Percentiles rank a stretch among this genome's conserved stretches.
phyloP scores from a whole-genome alignment of 2,113 vertebrate species.

The Cryptomyrus ogoouensis region DNA sequence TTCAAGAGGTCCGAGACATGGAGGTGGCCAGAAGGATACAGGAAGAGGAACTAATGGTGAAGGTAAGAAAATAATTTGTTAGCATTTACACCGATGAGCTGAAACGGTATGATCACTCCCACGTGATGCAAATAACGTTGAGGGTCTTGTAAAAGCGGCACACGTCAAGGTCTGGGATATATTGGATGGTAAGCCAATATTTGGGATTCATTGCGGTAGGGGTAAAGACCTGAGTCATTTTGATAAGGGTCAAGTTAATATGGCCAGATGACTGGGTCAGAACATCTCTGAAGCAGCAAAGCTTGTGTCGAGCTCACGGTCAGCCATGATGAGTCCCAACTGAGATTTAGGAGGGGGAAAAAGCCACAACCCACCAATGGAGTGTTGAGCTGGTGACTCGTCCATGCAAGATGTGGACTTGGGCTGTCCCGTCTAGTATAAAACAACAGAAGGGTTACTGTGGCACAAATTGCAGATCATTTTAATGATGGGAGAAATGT shows the following conservation, averaged over 20 bases:
- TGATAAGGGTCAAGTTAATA: not conserved
- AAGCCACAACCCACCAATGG: not conserved
- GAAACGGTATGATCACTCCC: not conserved
- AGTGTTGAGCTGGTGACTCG: not conserved
- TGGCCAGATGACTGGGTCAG: not conserved
- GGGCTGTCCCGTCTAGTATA: not conserved
- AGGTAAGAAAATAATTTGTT: conserved; percentile 14
- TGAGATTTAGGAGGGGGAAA: not conserved
- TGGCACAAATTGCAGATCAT: not conserved
- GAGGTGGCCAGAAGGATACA: conserved; percentile 71
- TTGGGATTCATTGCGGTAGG: not conserved
- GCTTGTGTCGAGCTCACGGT: not conserved
- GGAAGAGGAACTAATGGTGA: conserved; percentile 70
- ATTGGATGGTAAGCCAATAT: not conserved
- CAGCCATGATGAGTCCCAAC: not conserved
- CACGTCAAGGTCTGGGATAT: not conserved
- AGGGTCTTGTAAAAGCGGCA: not conserved
- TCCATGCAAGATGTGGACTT: not conserved
- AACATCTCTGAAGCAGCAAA: not conserved
- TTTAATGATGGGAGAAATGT: not conserved
- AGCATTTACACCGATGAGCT: not conserved
- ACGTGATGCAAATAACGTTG: not conserved
- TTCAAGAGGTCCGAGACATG: conserved; percentile 61
- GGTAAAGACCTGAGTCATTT: not conserved
- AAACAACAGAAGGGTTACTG: not conserved